Percentiles rank a stretch among this genome's conserved stretches.
phyloP scores from a whole-genome alignment of 2,113 vertebrate species.

The Tor tambroides region DNA sequence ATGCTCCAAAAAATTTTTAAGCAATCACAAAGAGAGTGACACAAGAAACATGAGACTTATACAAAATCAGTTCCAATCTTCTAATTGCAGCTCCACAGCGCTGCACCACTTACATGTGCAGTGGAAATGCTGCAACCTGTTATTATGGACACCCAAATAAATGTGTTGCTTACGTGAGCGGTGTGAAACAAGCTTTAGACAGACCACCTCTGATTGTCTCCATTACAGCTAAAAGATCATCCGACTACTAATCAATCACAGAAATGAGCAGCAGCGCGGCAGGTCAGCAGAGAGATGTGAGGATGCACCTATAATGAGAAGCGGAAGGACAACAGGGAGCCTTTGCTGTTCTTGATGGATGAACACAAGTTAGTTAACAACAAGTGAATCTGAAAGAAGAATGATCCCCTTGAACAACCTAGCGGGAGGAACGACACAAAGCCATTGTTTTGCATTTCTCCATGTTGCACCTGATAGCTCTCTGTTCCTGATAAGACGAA shows the following conservation, averaged over 20 bases:
- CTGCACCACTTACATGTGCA: neutral
- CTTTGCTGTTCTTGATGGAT: constrained; percentile 26
- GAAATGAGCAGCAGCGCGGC: constrained; percentile 9
- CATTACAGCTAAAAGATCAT: constrained; percentile 20
- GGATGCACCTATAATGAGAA: constrained; percentile 39
- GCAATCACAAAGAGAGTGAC: neutral
- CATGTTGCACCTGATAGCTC: neutral
- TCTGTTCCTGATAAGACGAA: constrained; percentile 7
- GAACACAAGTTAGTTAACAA: constrained; percentile 34
- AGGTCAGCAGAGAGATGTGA: constrained; percentile 38
- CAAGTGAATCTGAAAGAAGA: constrained; percentile 28
- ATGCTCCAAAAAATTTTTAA: neutral
- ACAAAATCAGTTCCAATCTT: neutral
- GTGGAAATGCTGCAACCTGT: neutral
- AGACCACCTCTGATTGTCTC: constrained; percentile 16
- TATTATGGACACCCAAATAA: neutral
- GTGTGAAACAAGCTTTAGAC: neutral
- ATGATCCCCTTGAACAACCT: constrained; percentile 21
- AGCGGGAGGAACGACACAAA: neutral
- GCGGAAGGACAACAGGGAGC: constrained; percentile 23
- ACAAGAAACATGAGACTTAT: neutral
- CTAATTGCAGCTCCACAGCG: neutral
- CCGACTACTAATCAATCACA: constrained; percentile 26
- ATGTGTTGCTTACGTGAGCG: constrained; percentile 10
- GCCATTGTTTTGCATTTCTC: constrained; percentile 1